Evolutionary conservation across 1,140 invertebrate species (phyloP).

Genomic region (Mesaphorura yosii): DNA sequence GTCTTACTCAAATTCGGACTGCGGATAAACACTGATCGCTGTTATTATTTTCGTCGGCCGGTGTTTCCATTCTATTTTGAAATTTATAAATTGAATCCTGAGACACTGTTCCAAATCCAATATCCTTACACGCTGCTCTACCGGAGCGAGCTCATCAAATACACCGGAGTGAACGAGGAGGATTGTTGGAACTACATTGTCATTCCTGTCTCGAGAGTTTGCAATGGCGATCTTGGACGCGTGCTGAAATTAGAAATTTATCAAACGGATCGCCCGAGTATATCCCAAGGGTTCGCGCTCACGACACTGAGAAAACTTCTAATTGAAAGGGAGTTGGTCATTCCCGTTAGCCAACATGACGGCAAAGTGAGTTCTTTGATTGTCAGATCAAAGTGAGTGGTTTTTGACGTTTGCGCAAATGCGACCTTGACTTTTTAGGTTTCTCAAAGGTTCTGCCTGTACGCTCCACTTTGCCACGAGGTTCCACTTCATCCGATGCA

Average conservation of each 20-base stretch:
- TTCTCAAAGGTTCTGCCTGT: conserved; percentile 16
- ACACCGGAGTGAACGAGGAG: conserved; percentile 11
- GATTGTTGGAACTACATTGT: conserved; percentile 22
- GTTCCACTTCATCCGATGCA: conserved; percentile 21
- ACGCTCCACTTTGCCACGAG: conserved; percentile 17
- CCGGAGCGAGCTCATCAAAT: conserved; percentile 18
- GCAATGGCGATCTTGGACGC: conserved; percentile 21
- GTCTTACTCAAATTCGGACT: conserved; percentile 13
- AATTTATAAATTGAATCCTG: conserved; percentile 15
- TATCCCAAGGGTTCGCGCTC: conserved; percentile 19
- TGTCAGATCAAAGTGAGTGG: neutral
- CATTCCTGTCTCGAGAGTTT: conserved; percentile 11
- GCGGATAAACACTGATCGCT: neutral
- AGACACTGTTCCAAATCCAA: conserved; percentile 12
- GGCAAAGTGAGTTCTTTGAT: conserved; percentile 13
- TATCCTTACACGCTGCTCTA: conserved; percentile 22
- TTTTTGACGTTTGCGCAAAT: neutral
- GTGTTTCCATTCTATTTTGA: conserved; percentile 14
- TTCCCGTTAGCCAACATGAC: conserved; percentile 16
- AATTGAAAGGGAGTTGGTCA: conserved; percentile 15
- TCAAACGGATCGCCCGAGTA: conserved; percentile 13
- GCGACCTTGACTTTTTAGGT: conserved; percentile 5
- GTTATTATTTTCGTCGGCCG: conserved; percentile 2
- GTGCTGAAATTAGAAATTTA: conserved; percentile 25
- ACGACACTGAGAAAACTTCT: conserved; percentile 19